Base-by-base conservation (phyloP, 2,797 vertebrate genomes). In the Epinephelus coioides region DNA sequence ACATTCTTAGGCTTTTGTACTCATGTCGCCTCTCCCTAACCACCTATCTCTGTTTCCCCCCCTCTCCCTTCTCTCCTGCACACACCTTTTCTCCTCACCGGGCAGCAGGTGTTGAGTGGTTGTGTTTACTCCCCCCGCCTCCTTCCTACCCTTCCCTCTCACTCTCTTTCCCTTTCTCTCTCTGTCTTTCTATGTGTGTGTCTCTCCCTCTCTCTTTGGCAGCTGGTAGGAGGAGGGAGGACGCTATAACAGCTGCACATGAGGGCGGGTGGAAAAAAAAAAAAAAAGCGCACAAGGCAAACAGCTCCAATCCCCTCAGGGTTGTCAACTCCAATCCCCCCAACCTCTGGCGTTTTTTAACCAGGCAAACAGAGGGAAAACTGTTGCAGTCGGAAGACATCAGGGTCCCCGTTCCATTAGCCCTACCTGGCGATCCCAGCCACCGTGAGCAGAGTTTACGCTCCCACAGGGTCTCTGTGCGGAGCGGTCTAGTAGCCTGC, bases 201-300 rank as follows among this genome's bases (percentile, higher is more conserved):
- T 64, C 21, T 86, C 65, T 84, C 54, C 78, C 74, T 83, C 79
- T 79, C 87, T 88, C 78, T 86, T 88, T 95, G 94, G 96, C 96
- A 97, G 96, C 96, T 97, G 96, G 96, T 91, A 91, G 88, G 90
- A 92, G 86, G 83, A 90, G 85, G 86, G 90, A 92, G 88, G 91
- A 89, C 92, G 93, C 89, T 93, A 88, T 95, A 96, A 95, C 96
- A 97, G 96, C 96, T 97, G 96, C 94, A 96, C 92, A 93, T 89
- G 91, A 85, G 94, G 91, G 94, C 78, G 94, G 90, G 88, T 86
- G 93, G 93, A 91, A 25, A 25, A 25, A 91, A 34, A 34, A 34
- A 81, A 80, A 84, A 89, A 79, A 90, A 67, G 74, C 78, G 49
- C 86, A 93, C 93, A 94, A 96, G 94, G 93, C 92, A 95, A 93